Evolutionary conservation across 2,113 vertebrate species (phyloP).

Genomic region (Laticauda colubrina): DNA sequence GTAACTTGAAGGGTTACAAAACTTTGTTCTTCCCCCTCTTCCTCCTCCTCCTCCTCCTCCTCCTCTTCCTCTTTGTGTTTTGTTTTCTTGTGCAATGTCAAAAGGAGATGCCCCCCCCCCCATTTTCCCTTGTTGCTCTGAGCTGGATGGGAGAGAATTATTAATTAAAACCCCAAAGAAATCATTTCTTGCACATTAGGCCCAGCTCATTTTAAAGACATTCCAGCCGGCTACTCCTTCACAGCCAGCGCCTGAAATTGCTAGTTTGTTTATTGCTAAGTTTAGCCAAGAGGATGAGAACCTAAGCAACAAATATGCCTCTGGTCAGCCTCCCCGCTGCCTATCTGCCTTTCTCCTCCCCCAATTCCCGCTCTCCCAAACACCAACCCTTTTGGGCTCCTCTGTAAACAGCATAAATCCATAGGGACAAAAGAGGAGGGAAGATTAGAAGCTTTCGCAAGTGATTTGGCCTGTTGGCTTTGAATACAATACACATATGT

Average conservation of each 20-base stretch:
- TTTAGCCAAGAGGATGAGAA: slow-evolving; percentile 36
- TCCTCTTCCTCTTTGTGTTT: slow-evolving; percentile 31
- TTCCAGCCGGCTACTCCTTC: slow-evolving; percentile 52
- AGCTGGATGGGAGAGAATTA: slow-evolving; percentile 45
- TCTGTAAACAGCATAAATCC: slow-evolving; percentile 6
- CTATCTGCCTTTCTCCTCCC: neutral
- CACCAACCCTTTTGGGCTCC: neutral
- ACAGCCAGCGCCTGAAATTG: slow-evolving; percentile 47
- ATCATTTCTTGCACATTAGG: slow-evolving; percentile 55
- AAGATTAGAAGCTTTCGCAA: neutral
- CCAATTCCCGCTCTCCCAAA: neutral
- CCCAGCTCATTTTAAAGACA: slow-evolving; percentile 59
- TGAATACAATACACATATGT: neutral
- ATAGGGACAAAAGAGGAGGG: neutral
- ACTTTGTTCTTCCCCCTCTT: slow-evolving; percentile 36
- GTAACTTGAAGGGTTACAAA: slow-evolving; percentile 53
- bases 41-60: neutral
- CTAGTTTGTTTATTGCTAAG: slow-evolving; percentile 54
- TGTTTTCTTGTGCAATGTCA: slow-evolving; percentile 43
- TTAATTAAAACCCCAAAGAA: slow-evolving; percentile 52
- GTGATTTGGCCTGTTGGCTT: neutral
- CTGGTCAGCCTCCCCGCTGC: neutral
- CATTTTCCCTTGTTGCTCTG: slow-evolving; percentile 28
- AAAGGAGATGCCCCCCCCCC: slow-evolving; percentile 55
- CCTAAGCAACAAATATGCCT: fast-evolving